A percentile compares a stretch with the other conserved stretches of the same genome.
These are phyloP conservation scores for Syncerus caffer DNA, from an alignment of 2,797 vertebrate species.

Conservation along the genomic window DNA sequence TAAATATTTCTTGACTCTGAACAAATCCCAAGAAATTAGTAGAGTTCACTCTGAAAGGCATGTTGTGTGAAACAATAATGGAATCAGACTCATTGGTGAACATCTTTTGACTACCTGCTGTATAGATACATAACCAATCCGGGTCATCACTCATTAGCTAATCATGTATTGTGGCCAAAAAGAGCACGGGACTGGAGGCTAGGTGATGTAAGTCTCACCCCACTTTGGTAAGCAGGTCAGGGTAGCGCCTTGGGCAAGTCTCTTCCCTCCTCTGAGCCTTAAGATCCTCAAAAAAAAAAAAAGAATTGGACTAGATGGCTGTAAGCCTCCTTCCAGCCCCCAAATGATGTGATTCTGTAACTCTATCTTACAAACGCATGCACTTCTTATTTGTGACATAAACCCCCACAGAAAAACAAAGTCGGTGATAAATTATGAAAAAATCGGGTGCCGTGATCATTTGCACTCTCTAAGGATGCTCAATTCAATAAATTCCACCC, in stretches of 20 bases:
- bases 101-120: not conserved
- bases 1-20: not conserved
- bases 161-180: not conserved
- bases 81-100: not conserved
- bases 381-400: constrained; percentile 60
- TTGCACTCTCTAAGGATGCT: constrained; percentile 29
- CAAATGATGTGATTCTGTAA: not conserved
- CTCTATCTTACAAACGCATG: constrained; percentile 39
- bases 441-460: constrained; percentile 32
- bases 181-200: not conserved
- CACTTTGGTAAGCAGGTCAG: not conserved
- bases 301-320: not conserved
- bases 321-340: not conserved
- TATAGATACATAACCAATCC: not conserved
- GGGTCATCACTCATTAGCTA: not conserved
- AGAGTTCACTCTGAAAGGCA: not conserved
- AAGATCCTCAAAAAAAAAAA: not conserved
- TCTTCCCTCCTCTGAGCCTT: not conserved
- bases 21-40: not conserved
- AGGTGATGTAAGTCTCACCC: not conserved
- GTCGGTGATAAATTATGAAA: constrained; percentile 65
- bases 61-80: not conserved
- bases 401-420: constrained; percentile 56
- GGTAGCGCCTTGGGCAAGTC: not conserved
- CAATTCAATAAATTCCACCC: not conserved